A percentile compares a stretch with the other conserved stretches of the same genome.
phyloP scores from a whole-genome alignment of 2,888 invertebrate genomes.

The Tryphoninae sp. region DNA sequence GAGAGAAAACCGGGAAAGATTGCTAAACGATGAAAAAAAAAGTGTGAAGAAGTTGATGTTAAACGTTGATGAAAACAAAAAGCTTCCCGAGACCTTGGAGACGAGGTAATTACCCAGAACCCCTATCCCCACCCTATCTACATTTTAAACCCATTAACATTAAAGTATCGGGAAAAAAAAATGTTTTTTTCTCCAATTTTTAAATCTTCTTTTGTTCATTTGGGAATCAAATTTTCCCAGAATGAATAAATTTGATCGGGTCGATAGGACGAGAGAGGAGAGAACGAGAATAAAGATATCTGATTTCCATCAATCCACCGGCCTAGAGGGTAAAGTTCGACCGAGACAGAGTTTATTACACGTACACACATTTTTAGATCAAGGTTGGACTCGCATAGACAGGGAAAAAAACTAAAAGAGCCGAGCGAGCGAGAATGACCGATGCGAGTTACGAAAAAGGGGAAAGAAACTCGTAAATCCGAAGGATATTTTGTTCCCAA shows the following conservation, averaged over 20 bases:
- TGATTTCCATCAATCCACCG: slow-evolving; percentile 26
- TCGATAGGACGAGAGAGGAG: slow-evolving; percentile 3
- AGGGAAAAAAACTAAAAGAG: slow-evolving; percentile 26
- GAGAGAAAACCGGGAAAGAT: slow-evolving; percentile 29
- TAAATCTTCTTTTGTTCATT: background rate
- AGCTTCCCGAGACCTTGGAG: slow-evolving; percentile 29
- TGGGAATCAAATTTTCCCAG: slow-evolving; percentile 38
- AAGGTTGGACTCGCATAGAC: slow-evolving; percentile 44
- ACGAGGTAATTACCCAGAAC: slow-evolving; percentile 45
- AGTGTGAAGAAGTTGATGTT: background rate
- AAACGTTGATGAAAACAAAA: background rate
- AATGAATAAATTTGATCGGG: slow-evolving; percentile 45
- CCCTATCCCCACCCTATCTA: slow-evolving; percentile 3
- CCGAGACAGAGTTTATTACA: slow-evolving; percentile 35
- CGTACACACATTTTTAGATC: slow-evolving; percentile 52
- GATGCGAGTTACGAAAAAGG: slow-evolving; percentile 31
- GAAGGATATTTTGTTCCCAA: slow-evolving; percentile 21
- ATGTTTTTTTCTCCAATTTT: too few relatives aligned
- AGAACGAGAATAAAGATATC: background rate
- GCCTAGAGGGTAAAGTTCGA: slow-evolving; percentile 15
- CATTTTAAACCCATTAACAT: background rate
- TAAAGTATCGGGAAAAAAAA: too few relatives aligned
- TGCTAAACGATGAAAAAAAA: slow-evolving; percentile 18
- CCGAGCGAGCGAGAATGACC: slow-evolving; percentile 33
- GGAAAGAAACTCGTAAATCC: slow-evolving; percentile 45